Evolutionary conservation across 2,797 vertebrate genomes (phyloP), one percentile per base, ranked within the genome.

Genomic region (Sebastes trivittatus): DNA sequence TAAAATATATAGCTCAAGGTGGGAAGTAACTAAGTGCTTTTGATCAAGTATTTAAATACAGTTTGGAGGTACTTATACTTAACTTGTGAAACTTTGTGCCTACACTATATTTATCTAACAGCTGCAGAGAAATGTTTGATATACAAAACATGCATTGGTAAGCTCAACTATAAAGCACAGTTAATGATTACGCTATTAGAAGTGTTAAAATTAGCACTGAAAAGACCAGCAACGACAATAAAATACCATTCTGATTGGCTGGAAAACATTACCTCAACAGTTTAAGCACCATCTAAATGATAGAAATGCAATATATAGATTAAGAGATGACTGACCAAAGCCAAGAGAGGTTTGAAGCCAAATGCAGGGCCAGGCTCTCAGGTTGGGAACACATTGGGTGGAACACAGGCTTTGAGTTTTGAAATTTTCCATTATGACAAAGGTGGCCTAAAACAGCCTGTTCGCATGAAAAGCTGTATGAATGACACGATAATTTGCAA

Each of bases 321-420:
- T 25, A 25, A 14, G 29, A 34, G 10, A 34, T 2, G 29, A 9
- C n/a, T 1, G 0, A 38, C 4, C 18, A 36, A 22, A n/a, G 7
- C 7, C 18, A 18, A 32, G 1, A 29, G 49, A 18, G 13, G 30
- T 4, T 11, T 36, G 30, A 56, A 30, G 65, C 18, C n/a, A 52
- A 16, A 49, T 49, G 8, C 10, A 34, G 29, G 59, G 5, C 18
- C 63, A 27, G 63, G 22, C 20, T 69, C 5, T 11, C 18, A n/a
- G 4, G 55, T 23, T 13, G 22, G 0, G 54, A 34, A 8, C 11
- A 13, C 32, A 20, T 2, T 18, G 34, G 9, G 1, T 56, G 7
- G 8, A 18, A 11, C 8, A 5, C 1, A 59, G 25, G 25, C 6
- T 0, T 0, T 27, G 38, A 42, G 0, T 16, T 42, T 42, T 16